Evolutionary conservation across 2,113 vertebrate species (phyloP).

Genomic region (Silurus meridionalis): DNA sequence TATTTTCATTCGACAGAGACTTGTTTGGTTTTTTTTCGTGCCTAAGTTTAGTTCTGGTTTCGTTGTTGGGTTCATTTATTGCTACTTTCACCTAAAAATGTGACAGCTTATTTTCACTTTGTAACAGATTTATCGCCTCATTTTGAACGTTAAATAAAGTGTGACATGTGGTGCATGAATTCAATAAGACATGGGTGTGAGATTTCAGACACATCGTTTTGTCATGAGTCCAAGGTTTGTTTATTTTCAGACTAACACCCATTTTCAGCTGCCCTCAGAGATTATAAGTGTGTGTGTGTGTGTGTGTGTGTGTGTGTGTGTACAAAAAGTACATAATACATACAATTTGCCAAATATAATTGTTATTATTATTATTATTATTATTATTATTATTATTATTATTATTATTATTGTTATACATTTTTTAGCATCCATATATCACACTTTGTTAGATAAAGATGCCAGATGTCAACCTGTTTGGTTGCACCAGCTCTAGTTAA

Average conservation of each 20-base stretch:
- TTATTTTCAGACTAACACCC: neutral
- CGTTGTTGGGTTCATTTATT: neutral
- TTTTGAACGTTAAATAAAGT: neutral
- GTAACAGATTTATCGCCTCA: neutral
- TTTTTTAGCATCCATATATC: constrained; percentile 71
- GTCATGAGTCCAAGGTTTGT: neutral
- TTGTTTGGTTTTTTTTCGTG: neutral
- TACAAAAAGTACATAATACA: neutral
- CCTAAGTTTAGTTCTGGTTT: neutral
- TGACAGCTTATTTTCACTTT: neutral
- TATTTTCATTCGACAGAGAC: neutral
- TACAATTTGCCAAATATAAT: no score
- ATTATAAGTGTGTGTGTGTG: neutral
- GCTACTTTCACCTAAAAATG: neutral
- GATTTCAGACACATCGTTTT: neutral
- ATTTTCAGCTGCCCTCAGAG: neutral
- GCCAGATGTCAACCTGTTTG: constrained; percentile 80
- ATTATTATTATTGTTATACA: neutral
- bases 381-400: neutral
- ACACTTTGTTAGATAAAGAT: constrained; percentile 86
- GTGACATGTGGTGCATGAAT: neutral
- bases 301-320: constrained; percentile 25
- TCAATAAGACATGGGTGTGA: neutral
- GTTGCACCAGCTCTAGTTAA: constrained; percentile 77
- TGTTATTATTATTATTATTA: neutral